Base-by-base conservation (phyloP, 2,888 invertebrate genomes). In the Parnassius glacialis region DNA sequence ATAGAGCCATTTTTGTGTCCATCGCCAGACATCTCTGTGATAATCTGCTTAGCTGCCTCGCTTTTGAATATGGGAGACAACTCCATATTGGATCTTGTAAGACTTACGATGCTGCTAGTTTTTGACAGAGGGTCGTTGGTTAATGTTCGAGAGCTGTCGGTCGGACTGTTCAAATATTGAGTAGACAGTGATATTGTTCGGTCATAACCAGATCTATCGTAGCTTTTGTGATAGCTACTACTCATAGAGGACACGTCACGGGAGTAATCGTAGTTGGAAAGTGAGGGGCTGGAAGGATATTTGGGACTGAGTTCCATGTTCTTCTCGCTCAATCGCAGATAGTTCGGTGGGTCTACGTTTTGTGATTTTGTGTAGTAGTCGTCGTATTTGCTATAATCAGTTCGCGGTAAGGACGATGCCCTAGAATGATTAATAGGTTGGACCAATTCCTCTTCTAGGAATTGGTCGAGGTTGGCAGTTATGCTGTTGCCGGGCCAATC, bases 1-100 rank as follows among this genome's bases (percentile, higher is more conserved):
- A 93, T 83, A 11, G 93, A 93, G 0, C 93, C 92, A 45, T 92
- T 91, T 73, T 92, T 93, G 25, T 92, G 92, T 53, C 85, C 85
- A 74, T 91, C 92, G 10, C 48, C 48, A 0, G 93, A 92, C 94
- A 97, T 95, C 85, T 97, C 96, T 67, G 95, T 96, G 67, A 97
- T 96, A 58, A 97, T 97, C 85, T 96, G 96, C 66, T 95, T 94
- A 1, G 97, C 97, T 1, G 97, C 96, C 81, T 96, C 96, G 77
- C 96, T 96, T 79, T 96, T 96, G 83, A 96, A 97, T 60, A 96
- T 94, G 0, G 96, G 96, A 34, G 96, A 96, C 68, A 96, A 80
- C 73, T 96, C 92, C 73, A 91, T 89, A 63, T 89, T 83, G 2
- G 89, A 90, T 65, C 90, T 75, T 3, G 86, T 90, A 67, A 92